A percentile compares a stretch with the other conserved stretches of the same genome.
These are phyloP conservation scores for Buathra laborator DNA, from an alignment of 2,888 invertebrate genomes.

Conservation along the genomic window DNA sequence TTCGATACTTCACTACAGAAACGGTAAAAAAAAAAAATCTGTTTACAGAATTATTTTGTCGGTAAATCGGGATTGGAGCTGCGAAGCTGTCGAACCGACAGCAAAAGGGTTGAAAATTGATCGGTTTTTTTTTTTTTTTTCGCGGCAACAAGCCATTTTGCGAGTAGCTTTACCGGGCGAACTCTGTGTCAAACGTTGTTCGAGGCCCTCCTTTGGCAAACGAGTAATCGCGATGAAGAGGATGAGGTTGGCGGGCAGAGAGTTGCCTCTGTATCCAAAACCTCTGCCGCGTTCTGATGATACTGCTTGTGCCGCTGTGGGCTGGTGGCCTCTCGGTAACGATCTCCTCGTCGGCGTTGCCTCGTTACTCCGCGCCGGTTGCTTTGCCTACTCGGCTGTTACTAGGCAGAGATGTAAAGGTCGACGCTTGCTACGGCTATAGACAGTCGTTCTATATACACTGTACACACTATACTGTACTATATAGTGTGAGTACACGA, in stretches of 20 bases:
- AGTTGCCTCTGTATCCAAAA: constrained; percentile 9
- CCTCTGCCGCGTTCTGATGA: not conserved
- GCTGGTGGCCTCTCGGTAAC: constrained; percentile 34
- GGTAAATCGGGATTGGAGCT: not conserved
- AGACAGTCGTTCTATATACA: constrained; percentile 17
- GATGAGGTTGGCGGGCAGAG: not conserved
- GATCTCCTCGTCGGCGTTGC: constrained; percentile 59
- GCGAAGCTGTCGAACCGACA: not conserved
- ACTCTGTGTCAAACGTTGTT: not conserved
- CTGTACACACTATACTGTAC: not conserved
- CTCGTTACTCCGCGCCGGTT: constrained; percentile 61
- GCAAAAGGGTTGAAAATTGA: not conserved
- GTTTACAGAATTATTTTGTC: not conserved
- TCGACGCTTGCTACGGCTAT: constrained; percentile 45
- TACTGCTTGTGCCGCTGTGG: constrained; percentile 14
- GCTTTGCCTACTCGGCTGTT: constrained; percentile 70
- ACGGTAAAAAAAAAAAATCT: no score
- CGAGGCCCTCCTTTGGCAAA: not conserved
- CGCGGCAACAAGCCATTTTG: not conserved
- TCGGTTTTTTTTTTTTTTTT: not conserved
- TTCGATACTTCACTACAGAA: no score
- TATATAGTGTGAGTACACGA: not conserved
- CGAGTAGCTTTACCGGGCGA: not conserved
- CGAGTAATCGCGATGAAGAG: not conserved
- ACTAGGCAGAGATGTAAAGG: constrained; percentile 68